A percentile compares a stretch with the other conserved stretches of the same genome.
Conservation (phyloP, 2,113 vertebrate genomes). For the Mesocricetus auratus region DNA sequence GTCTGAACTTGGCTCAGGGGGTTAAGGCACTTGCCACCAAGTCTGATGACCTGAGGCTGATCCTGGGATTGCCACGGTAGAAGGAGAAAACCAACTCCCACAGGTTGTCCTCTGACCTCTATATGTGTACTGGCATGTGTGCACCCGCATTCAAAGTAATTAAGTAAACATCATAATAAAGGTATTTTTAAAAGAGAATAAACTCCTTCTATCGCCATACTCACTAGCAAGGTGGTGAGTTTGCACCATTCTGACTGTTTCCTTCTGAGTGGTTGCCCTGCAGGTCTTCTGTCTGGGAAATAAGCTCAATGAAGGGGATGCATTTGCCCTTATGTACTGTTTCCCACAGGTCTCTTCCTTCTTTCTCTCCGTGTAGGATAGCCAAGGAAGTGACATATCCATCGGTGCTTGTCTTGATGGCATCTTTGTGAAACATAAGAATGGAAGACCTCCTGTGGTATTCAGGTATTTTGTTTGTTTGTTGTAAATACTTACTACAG, state of each 20-base stretch:
- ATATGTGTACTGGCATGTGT: too few species aligned
- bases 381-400: slow-evolving; percentile 94
- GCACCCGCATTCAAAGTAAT: not conserved
- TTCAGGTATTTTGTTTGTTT: slow-evolving; percentile 89
- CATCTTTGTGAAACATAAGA: slow-evolving; percentile 98
- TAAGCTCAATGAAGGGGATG: too few species aligned
- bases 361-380: slow-evolving; percentile 89
- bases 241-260: not conserved
- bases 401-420: slow-evolving; percentile 96
- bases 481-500: not conserved
- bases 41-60: not conserved
- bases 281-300: not conserved
- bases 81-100: not conserved
- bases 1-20: not conserved
- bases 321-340: not conserved
- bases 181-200: not conserved
- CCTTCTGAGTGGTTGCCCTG: not conserved
- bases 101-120: not conserved
- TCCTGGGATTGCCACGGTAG: not conserved
- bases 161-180: not conserved
- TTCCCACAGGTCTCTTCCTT: not conserved
- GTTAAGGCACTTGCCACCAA: not conserved
- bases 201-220: not conserved
- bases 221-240: not conserved
- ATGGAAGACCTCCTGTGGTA: slow-evolving; percentile 92